These are phyloP conservation scores for Notocelia uddmanniana DNA, from an alignment of 2,888 invertebrate genomes.

Conservation along the genomic window DNA sequence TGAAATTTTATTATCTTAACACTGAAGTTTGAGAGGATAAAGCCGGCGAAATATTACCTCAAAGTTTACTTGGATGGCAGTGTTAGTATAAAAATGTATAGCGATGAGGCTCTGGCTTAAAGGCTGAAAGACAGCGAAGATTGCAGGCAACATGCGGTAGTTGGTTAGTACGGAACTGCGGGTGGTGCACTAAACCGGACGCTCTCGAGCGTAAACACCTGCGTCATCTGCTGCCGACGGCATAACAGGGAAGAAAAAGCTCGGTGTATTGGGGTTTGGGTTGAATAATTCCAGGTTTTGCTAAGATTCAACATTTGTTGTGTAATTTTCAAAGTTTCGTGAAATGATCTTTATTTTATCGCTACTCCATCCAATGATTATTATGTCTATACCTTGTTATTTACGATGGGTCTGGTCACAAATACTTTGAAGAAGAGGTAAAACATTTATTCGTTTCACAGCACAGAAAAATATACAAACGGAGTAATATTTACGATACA, in stretches of 20 bases:
- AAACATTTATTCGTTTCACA: too few species aligned
- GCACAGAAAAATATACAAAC: too few species aligned
- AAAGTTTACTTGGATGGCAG: not conserved
- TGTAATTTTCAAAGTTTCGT: too few species aligned
- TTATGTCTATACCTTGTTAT: too few species aligned
- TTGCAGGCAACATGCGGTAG: not conserved
- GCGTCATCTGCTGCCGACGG: not conserved
- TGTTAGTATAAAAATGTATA: not conserved
- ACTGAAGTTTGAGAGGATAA: not conserved
- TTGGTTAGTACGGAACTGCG: not conserved
- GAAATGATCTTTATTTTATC: too few species aligned
- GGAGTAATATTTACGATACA: too few species aligned
- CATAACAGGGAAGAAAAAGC: not conserved
- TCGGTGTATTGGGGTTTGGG: not conserved
- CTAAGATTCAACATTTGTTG: too few species aligned
- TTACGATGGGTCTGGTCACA: too few species aligned
- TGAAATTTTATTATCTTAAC: slow-evolving; percentile 11
- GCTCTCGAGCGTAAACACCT: not conserved
- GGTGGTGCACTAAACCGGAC: not conserved
- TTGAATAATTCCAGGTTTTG: not conserved
- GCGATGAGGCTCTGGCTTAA: not conserved
- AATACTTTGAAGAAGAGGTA: too few species aligned
- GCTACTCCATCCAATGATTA: too few species aligned
- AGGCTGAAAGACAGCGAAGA: not conserved
- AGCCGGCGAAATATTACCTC: slow-evolving; percentile 7